Evolutionary conservation across 1,140 invertebrate genomes (phyloP).

Genomic region (Polyergus mexicanus): DNA sequence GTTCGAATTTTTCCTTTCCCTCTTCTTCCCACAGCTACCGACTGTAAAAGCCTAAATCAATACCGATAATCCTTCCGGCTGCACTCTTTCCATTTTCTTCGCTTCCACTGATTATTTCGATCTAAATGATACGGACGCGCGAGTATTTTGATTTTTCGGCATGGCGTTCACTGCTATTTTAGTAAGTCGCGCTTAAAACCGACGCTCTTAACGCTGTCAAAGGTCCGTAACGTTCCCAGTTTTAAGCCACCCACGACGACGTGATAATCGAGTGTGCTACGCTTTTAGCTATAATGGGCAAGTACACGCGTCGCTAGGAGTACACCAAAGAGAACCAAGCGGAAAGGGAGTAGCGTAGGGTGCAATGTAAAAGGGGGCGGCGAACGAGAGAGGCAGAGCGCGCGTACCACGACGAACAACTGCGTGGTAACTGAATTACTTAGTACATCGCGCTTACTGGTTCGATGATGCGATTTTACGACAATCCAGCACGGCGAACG

Average conservation of each 20-base stretch:
- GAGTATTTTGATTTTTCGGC: slow-evolving; percentile 14
- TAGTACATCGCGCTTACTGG: slow-evolving; percentile 84
- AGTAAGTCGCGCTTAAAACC: slow-evolving; percentile 38
- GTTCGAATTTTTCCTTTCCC: not conserved
- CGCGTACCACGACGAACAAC: slow-evolving; percentile 78
- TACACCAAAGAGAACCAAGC: slow-evolving; percentile 70
- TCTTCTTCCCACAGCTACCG: not conserved
- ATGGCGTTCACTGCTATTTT: slow-evolving; percentile 5
- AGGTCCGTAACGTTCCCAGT: slow-evolving; percentile 79
- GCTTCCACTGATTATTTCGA: slow-evolving; percentile 13
- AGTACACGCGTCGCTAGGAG: slow-evolving; percentile 83
- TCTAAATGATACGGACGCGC: not conserved
- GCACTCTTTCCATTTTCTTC: slow-evolving; percentile 27
- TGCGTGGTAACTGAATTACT: slow-evolving; percentile 85
- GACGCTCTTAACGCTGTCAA: slow-evolving; percentile 64
- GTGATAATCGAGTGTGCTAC: slow-evolving; percentile 86
- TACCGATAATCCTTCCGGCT: slow-evolving; percentile 46
- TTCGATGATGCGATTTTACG: slow-evolving; percentile 79
- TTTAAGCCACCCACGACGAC: slow-evolving; percentile 82
- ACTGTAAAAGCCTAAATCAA: slow-evolving; percentile 45
- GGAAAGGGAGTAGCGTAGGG: slow-evolving; percentile 58
- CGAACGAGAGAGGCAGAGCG: slow-evolving; percentile 36
- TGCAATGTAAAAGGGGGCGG: slow-evolving; percentile 74
- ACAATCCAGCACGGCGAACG: slow-evolving; percentile 71
- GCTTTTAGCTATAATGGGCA: slow-evolving; percentile 86